Percentiles rank a stretch among this genome's conserved stretches.
Evolutionary conservation across 1,140 invertebrate genomes (phyloP).

Genomic region (Diorhabda elongata): DNA sequence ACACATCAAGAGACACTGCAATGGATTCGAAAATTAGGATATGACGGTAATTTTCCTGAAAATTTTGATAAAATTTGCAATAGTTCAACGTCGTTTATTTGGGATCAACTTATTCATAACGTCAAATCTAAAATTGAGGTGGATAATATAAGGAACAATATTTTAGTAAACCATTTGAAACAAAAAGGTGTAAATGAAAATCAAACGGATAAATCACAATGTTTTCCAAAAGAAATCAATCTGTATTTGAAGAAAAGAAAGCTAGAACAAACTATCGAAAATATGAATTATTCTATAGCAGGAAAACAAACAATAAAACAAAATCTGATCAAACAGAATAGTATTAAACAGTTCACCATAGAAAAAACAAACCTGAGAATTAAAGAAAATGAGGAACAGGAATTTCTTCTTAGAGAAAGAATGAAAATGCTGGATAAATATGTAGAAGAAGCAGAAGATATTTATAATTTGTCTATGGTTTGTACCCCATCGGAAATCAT

Average conservation of each 20-base stretch:
- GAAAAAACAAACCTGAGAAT: constrained; percentile 23
- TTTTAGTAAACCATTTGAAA: constrained; percentile 24
- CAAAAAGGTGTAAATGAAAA: constrained; percentile 18
- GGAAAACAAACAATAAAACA: constrained; percentile 16
- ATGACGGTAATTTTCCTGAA: no score
- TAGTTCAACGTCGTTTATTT: constrained; percentile 28
- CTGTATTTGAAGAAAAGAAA: constrained; percentile 20
- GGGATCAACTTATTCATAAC: constrained; percentile 28
- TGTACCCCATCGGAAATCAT: constrained; percentile 22
- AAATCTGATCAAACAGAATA: constrained; percentile 10
- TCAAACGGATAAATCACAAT: constrained; percentile 18
- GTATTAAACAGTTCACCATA: constrained; percentile 25
- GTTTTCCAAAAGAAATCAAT: constrained; percentile 22
- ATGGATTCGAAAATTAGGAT: no score
- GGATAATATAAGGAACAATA: constrained; percentile 26
- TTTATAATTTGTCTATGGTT: constrained; percentile 17
- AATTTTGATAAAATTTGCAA: constrained; percentile 20
- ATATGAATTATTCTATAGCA: constrained; percentile 9
- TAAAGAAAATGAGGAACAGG: constrained; percentile 22
- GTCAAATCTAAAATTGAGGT: constrained; percentile 27
- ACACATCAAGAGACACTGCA: no score
- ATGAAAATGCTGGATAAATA: constrained; percentile 17
- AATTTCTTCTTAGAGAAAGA: constrained; percentile 21
- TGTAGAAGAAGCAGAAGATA: constrained; percentile 21
- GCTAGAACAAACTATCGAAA: constrained; percentile 19